Base-by-base conservation (phyloP, 1,140 invertebrate genomes). In the Thalassaphorura encarpata region DNA sequence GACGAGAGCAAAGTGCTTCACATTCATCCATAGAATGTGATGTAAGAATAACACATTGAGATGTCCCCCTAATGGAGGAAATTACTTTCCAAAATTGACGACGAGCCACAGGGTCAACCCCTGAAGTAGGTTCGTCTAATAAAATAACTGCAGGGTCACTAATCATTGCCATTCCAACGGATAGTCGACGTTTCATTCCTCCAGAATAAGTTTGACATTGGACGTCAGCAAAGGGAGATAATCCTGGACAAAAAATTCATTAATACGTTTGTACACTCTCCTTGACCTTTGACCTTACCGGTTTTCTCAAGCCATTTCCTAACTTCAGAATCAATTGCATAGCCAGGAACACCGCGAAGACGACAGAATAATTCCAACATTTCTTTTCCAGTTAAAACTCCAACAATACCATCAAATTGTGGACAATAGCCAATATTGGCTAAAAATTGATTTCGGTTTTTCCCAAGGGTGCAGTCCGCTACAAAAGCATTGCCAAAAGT, bases 81-180 rank as follows among this genome's bases (percentile, higher is more conserved):
- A 69, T 65, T 3, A 70, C 64, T 39, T 70, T 67, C 73, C 73
- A 73, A 4, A 75, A 58, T 27, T 68, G 65, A n/a, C 71, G 62
- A 21, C 73, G 54, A 2, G 70, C 68, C 19, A 69, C 66, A 18
- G 72, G 73, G 58, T 75, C 70, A 67, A 72, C 69, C 66, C 78
- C 59, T 90, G 78, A 53, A 81, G 76, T 47, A n/a, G 89, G 68
- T 82, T 83, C 3, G 89, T 61, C 60, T 2, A 61, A n/a, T 53
- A 82, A 77, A 29, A 83, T 73, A 23, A 83, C 70, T 13, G 75
- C 71, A 19, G 81, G 81, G 67, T 81, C 77, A 42, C 78, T 80
- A 28, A 83, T 68, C 52, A 83, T 62, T 23, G 79, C 77, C 41
- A 83, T 73, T 13, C 78, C 80, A 33, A 78, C 77, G 49, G 77